phyloP scores from a whole-genome alignment of 2,797 vertebrate genomes.

The Vultur gryphus region DNA sequence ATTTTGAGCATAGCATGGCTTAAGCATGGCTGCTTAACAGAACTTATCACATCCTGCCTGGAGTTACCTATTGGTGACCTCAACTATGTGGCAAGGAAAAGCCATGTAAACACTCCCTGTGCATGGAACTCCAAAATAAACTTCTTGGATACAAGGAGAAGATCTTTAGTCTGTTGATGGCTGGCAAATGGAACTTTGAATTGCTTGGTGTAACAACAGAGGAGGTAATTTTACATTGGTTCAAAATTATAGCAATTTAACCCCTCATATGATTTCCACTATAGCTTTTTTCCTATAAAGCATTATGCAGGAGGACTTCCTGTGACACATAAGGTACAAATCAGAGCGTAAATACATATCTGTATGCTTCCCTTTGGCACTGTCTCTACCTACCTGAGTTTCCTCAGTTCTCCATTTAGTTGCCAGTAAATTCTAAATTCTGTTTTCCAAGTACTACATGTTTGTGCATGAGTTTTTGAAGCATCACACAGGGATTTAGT shows the following conservation, averaged over 20 bases:
- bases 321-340: not conserved
- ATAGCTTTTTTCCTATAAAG: not conserved
- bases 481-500: not conserved
- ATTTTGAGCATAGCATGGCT: not conserved
- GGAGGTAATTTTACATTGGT: not conserved
- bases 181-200: not conserved
- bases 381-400: not conserved
- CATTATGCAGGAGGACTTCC: not conserved
- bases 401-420: not conserved
- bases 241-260: not conserved
- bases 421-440: not conserved
- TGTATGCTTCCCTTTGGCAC: not conserved
- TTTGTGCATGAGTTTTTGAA: not conserved
- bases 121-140: not conserved
- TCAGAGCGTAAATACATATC: not conserved
- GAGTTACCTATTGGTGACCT: not conserved
- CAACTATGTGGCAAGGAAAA: not conserved
- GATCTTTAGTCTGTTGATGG: not conserved
- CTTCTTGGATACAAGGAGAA: not conserved
- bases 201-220: not conserved
- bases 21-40: not conserved
- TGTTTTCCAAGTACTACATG: not conserved
- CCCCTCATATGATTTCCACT: not conserved
- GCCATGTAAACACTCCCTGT: not conserved
- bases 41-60: not conserved